phyloP scores from a whole-genome alignment of 2,888 invertebrate genomes.

The Cloeon dipterum region DNA sequence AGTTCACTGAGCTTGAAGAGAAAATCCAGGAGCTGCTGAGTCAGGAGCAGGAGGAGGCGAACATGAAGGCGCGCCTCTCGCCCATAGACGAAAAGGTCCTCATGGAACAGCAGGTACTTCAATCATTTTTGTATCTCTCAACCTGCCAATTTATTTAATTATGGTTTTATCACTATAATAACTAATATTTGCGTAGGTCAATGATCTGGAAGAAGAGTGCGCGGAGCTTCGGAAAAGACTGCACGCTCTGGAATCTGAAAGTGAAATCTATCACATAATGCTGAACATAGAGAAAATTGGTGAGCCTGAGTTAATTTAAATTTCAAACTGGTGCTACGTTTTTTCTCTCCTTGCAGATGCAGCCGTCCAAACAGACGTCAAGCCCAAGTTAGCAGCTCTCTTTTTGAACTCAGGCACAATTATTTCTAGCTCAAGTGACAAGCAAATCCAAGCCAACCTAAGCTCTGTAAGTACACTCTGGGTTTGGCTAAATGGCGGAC shows the following conservation, averaged over 20 bases:
- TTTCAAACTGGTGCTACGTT: too few species aligned
- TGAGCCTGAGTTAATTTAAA: too few species aligned
- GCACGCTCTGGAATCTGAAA: constrained; percentile 1
- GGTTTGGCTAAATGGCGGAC: too few species aligned
- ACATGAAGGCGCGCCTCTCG: constrained; percentile 30
- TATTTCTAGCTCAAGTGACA: not conserved
- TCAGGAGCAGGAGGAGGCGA: constrained; percentile 16
- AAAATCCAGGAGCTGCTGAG: constrained; percentile 56
- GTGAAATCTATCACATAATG: not conserved
- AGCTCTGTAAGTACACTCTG: not conserved
- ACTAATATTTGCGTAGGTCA: constrained; percentile 31
- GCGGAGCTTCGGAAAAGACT: constrained; percentile 28
- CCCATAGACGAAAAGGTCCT: constrained; percentile 54
- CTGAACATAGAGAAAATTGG: too few species aligned
- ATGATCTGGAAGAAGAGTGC: constrained; percentile 45
- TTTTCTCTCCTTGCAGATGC: constrained; percentile 1
- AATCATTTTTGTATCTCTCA: not conserved
- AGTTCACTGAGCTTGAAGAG: constrained; percentile 42
- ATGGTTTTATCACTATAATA: not conserved
- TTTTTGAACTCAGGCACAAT: not conserved
- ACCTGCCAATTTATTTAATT: not conserved
- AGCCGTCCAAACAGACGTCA: constrained; percentile 5
- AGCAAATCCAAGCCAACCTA: not conserved
- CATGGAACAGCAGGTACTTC: constrained; percentile 32
- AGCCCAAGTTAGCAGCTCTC: not conserved